phyloP scores from a whole-genome alignment of 2,113 vertebrate genomes.

The Gallinago undulata region DNA sequence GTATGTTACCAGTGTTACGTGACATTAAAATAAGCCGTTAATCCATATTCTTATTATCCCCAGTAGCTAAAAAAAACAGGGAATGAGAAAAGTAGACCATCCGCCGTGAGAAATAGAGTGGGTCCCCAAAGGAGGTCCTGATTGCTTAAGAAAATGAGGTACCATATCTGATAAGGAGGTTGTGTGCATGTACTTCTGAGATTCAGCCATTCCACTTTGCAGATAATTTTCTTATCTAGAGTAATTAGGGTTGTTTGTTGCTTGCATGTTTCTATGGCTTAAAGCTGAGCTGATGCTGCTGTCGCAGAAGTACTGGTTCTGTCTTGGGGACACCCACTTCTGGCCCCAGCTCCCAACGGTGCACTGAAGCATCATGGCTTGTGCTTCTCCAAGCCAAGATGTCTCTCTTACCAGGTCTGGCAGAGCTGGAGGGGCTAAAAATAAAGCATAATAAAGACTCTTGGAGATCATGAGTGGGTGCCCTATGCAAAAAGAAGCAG shows the following conservation, averaged over 20 bases:
- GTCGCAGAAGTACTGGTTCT: background rate
- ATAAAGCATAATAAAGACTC: background rate
- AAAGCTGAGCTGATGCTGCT: background rate
- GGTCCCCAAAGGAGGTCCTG: background rate
- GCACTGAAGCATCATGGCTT: background rate
- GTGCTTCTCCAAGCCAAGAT: background rate
- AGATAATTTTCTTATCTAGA: conserved; percentile 12
- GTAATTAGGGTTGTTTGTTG: background rate
- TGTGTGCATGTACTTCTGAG: background rate
- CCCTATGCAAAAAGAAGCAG: background rate
- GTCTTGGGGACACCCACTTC: background rate
- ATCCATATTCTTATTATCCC: background rate
- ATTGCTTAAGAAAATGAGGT: background rate
- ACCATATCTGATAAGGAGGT: background rate
- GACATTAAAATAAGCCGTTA: conserved; percentile 5
- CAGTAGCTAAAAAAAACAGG: conserved; percentile 12
- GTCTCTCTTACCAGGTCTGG: background rate
- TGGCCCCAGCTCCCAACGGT: background rate
- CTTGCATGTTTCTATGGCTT: background rate
- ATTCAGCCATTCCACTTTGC: background rate
- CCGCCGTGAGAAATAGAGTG: background rate
- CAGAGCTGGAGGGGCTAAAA: background rate
- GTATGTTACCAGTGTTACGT: background rate
- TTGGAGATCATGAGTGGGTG: background rate
- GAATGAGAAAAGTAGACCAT: background rate